These are phyloP conservation scores for Sminthopsis crassicaudata DNA, from an alignment of 2,113 vertebrate species.

Conservation along the genomic window DNA sequence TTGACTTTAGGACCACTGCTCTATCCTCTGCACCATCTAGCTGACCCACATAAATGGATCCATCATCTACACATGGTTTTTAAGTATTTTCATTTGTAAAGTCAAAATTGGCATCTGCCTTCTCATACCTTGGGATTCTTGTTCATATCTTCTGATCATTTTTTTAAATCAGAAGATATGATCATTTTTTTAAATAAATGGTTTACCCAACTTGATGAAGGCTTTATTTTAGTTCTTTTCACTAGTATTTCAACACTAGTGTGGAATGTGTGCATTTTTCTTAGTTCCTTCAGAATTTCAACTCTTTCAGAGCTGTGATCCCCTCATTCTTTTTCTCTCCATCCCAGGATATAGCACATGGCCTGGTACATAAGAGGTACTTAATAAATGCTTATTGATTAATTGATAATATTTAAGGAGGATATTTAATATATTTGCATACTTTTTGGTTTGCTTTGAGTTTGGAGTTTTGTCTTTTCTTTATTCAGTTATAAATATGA, in stretches of 20 bases:
- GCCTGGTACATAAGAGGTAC: neutral
- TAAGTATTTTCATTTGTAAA: neutral
- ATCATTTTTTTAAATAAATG: neutral
- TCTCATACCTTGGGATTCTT: neutral
- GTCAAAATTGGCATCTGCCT: neutral
- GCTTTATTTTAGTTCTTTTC: neutral
- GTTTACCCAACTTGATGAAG: neutral
- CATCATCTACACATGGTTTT: neutral
- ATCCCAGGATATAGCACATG: neutral
- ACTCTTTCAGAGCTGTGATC: neutral
- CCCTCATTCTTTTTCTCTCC: neutral
- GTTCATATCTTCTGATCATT: neutral
- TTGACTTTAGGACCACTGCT: neutral
- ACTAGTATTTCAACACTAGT: neutral
- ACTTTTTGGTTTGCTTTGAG: neutral
- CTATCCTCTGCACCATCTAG: neutral
- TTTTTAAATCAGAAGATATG: no score
- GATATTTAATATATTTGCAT: neutral
- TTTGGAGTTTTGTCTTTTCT: neutral
- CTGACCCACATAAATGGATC: neutral
- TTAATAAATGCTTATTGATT: neutral
- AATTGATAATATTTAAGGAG: neutral
- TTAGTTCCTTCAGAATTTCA: neutral
- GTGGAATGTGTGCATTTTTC: neutral
- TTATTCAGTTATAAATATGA: neutral